phyloP scores from a whole-genome alignment of 2,888 invertebrate genomes.

The Hirudinaria manillensis region DNA sequence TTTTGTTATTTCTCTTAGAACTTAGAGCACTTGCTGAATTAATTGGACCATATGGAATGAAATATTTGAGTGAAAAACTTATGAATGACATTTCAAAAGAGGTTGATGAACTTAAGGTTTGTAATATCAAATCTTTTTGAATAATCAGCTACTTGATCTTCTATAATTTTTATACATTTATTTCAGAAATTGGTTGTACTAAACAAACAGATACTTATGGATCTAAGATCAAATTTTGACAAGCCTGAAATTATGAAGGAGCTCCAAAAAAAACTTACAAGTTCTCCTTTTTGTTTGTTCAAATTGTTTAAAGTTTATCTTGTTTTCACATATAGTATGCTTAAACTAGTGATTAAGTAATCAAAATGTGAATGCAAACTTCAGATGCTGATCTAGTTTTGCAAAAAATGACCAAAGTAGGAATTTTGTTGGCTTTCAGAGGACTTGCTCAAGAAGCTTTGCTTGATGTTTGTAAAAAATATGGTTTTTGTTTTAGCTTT shows the following conservation, averaged over 20 bases:
- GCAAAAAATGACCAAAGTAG: slow-evolving; percentile 93
- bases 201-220: slow-evolving; percentile 85
- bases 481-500: not conserved
- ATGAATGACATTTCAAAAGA: slow-evolving; percentile 99
- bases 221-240: slow-evolving; percentile 89
- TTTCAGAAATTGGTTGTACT: slow-evolving; percentile 69
- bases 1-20: slow-evolving; percentile 58
- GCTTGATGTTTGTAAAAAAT: slow-evolving; percentile 45
- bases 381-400: slow-evolving; percentile 86
- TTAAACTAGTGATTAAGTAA: not conserved
- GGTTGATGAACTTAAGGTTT: slow-evolving; percentile 81
- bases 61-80: slow-evolving; percentile 81
- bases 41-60: slow-evolving; percentile 97
- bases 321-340: not conserved
- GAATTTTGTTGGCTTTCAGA: slow-evolving; percentile 90
- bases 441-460: slow-evolving; percentile 88
- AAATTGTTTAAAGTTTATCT: not conserved
- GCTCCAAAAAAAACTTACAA: slow-evolving; percentile 70
- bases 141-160: not conserved
- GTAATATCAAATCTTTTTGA: not conserved
- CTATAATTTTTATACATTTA: too few relatives aligned
- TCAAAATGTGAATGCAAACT: not conserved
- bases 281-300: slow-evolving; percentile 45
- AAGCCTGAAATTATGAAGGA: slow-evolving; percentile 98
- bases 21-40: slow-evolving; percentile 86